A percentile compares a stretch with the other conserved stretches of the same genome.
phyloP scores from a whole-genome alignment of 2,888 invertebrate genomes.

The Aleiodes testaceus region DNA sequence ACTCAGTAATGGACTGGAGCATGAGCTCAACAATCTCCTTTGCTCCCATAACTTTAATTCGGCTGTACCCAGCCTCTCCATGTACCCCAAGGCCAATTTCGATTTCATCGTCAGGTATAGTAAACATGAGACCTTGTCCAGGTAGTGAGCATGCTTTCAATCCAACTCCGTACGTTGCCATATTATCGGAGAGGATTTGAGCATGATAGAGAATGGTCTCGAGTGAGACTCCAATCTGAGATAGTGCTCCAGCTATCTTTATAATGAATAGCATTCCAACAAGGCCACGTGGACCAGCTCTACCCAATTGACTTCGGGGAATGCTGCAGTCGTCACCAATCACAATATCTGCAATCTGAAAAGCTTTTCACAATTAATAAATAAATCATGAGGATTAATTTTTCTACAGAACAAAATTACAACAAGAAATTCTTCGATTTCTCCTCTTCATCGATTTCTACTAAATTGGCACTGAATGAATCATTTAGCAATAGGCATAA shows the following conservation, averaged over 20 bases:
- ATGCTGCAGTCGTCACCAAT: slow-evolving; percentile 71
- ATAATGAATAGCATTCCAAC: slow-evolving; percentile 65
- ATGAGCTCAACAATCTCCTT: slow-evolving; percentile 75
- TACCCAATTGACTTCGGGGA: slow-evolving; percentile 61
- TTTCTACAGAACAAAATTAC: background rate
- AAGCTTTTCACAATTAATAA: slow-evolving; percentile 13
- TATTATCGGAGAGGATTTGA: slow-evolving; percentile 73
- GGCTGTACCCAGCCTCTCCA: slow-evolving; percentile 75
- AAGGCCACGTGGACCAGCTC: slow-evolving; percentile 74
- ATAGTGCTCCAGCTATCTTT: slow-evolving; percentile 67
- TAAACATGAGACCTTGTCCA: slow-evolving; percentile 75
- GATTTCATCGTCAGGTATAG: slow-evolving; percentile 78
- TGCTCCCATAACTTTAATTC: slow-evolving; percentile 71
- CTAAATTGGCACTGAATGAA: background rate
- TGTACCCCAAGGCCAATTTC: slow-evolving; percentile 79
- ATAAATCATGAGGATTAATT: background rate
- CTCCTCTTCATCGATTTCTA: too few species aligned
- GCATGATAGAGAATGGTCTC: slow-evolving; percentile 72
- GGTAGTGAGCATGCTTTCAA: slow-evolving; percentile 81
- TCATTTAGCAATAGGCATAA: background rate
- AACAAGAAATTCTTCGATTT: background rate
- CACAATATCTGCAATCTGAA: slow-evolving; percentile 62
- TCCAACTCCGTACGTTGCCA: slow-evolving; percentile 83
- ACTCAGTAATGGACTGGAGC: slow-evolving; percentile 66
- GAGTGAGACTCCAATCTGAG: slow-evolving; percentile 74